Base-by-base conservation (phyloP, 2,797 vertebrate genomes). In the Kryptopterus vitreolus region DNA sequence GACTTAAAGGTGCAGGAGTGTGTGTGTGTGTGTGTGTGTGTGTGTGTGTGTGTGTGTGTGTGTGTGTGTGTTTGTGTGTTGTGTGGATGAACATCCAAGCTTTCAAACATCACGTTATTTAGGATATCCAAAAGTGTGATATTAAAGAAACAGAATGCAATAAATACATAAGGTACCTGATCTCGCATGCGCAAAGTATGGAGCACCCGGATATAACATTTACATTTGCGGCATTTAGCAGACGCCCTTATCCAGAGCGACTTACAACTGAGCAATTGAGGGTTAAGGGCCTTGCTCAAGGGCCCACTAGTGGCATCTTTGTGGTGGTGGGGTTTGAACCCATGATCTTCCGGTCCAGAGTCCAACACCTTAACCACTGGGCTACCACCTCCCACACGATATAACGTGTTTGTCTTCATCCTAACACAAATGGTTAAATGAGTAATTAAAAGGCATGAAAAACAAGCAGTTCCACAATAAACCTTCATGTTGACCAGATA, bases 171-270 rank as follows among this genome's bases (percentile, higher is more conserved):
- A 38, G 4, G 43, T 9, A 46, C 6, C 61, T 46, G 24, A n/a
- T 73, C n/a, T n/a, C n/a, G 58, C n/a, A 2, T 33, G 71, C 35
- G 61, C 55, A 79, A 38, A 15, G 16, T 38, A 50, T 59, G 65
- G 16, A 29, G 38, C 26, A 52, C 48, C 62, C 48, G 22, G 22
- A 48, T 35, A 11, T 35, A 50, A n/a, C n/a, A n/a, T n/a, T n/a
- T n/a, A n/a, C n/a, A n/a, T n/a, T n/a, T n/a, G n/a, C n/a, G n/a
- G n/a, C n/a, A n/a, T n/a, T n/a, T n/a, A n/a, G n/a, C n/a, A n/a
- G n/a, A n/a, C n/a, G n/a, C n/a, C n/a, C n/a, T n/a, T n/a, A n/a
- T n/a, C n/a, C n/a, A n/a, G n/a, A n/a, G n/a, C n/a, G n/a, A n/a
- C n/a, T n/a, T n/a, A n/a, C n/a, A n/a, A n/a, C n/a, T n/a, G n/a